Evolutionary conservation across 2,113 vertebrate species (phyloP), one percentile per base, ranked within the genome.

Genomic region (Prochilodus magdalenae): DNA sequence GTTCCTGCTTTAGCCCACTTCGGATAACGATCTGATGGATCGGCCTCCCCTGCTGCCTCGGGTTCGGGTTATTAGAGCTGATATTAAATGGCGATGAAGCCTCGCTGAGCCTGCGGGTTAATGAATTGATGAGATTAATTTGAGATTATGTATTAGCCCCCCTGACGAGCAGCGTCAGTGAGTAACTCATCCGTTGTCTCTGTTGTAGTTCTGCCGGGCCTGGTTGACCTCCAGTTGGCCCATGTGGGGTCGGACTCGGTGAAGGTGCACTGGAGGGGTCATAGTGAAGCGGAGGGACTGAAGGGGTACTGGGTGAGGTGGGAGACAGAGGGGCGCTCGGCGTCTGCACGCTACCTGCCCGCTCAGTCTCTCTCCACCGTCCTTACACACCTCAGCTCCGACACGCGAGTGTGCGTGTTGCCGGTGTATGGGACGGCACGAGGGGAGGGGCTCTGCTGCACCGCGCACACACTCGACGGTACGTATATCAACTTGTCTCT

Each of bases 271-370:
- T 96, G 95, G 96, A 87, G 86, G 12, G 49, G 92, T 0, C 82
- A 88, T 0, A 81, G 55, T 0, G 92, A 93, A 4, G 86, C 86
- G 0, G 93, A 91, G 1, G 86, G 87, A 0, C 88, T 96, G 6
- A 90, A 87, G 0, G 94, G 95, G 0, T 96, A 94, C 90, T 91
- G 89, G 18, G 88, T 97, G 65, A 91, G 89, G 27, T 96, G 95
- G 94, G 82, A 92, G 90, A 53, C 77, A 74, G 5, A 63, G 29
- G 65, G 22, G 13, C 26, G 73, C 0, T 59, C 83, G 84, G 0
- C 71, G 63, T 0, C 90, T 84, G 81, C 76, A 8, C 78, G 65
- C 85, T 85, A 93, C 89, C 14, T 94, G 90, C 55, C 86, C 82
- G 0, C 93, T 0, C 87, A 73, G 47, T 75, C 90, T 29, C 85